Conservation (phyloP, 2,113 vertebrate species). For the Lophochroa leadbeateri region DNA sequence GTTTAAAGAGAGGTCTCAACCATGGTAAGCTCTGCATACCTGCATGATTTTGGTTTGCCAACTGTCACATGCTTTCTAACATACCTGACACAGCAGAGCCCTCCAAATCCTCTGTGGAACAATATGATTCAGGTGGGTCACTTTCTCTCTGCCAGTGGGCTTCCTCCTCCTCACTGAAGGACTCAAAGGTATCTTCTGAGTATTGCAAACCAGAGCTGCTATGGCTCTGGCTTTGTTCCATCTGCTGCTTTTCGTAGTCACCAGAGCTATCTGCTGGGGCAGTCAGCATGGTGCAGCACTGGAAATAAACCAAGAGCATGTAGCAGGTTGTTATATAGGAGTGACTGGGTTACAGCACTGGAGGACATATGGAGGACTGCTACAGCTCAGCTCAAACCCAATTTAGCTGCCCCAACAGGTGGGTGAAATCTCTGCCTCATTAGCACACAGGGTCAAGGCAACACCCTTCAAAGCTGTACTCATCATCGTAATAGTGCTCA, state of each 20-base stretch:
- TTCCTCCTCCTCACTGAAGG: not conserved
- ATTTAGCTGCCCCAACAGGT: not conserved
- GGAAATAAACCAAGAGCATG: not conserved
- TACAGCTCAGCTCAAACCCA: not conserved
- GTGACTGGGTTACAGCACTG: not conserved
- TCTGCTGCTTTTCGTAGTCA: not conserved
- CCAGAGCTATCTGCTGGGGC: not conserved
- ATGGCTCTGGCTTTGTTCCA: not conserved
- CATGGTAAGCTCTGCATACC: not conserved
- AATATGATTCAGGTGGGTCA: not conserved
- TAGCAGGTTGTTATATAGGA: not conserved
- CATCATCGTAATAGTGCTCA: not conserved
- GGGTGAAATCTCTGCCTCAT: not conserved
- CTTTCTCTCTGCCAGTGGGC: not conserved
- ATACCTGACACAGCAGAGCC: not conserved
- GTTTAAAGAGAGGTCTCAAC: not conserved
- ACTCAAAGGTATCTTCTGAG: slow-evolving; percentile 20
- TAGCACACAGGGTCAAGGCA: not conserved
- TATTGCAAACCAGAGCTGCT: not conserved
- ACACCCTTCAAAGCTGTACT: not conserved
- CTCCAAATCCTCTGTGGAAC: not conserved
- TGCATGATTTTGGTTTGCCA: not conserved
- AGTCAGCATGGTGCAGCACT: not conserved
- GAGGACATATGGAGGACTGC: accelerated
- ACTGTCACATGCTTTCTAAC: not conserved